Percentiles rank a stretch among this genome's conserved stretches.
Conservation (phyloP, 2,888 invertebrate genomes). For the Cosmia trapezina region DNA sequence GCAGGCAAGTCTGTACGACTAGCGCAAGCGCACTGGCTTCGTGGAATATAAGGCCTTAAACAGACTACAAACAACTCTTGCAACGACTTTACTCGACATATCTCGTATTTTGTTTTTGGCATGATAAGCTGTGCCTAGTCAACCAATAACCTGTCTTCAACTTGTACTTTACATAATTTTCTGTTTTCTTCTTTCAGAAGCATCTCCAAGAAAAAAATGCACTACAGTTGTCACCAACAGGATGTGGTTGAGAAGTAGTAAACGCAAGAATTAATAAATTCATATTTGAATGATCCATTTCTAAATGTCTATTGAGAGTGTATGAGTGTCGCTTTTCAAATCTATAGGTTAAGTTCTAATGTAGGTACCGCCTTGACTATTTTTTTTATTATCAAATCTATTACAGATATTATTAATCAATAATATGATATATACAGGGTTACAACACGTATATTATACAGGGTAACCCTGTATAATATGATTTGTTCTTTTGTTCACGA, state of each 20-base stretch:
- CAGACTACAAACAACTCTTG: not conserved
- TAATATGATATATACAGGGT: too few relatives aligned
- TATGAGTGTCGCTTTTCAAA: conserved; percentile 57
- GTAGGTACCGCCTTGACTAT: conserved; percentile 58
- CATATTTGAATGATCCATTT: conserved; percentile 8
- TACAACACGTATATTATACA: too few relatives aligned
- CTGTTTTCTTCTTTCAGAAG: conserved; percentile 73
- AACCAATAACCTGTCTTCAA: not conserved
- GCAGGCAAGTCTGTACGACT: not conserved
- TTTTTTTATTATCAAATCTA: conserved; percentile 43
- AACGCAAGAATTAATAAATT: conserved; percentile 71
- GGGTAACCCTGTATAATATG: too few relatives aligned
- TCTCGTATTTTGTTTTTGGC: not conserved
- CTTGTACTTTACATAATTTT: not conserved
- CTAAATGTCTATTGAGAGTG: conserved; percentile 28
- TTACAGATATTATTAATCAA: conserved; percentile 27
- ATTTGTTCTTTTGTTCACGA: conserved; percentile 24
- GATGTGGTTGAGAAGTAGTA: conserved; percentile 80
- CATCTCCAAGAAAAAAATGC: conserved; percentile 67
- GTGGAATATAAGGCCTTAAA: too few relatives aligned
- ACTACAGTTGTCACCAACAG: conserved; percentile 73
- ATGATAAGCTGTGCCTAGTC: not conserved
- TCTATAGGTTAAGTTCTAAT: conserved; percentile 60
- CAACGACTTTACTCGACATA: not conserved
- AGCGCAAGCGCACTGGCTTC: too few relatives aligned